Evolutionary conservation across 2,113 vertebrate species (phyloP).

Genomic region (Turnix velox): DNA sequence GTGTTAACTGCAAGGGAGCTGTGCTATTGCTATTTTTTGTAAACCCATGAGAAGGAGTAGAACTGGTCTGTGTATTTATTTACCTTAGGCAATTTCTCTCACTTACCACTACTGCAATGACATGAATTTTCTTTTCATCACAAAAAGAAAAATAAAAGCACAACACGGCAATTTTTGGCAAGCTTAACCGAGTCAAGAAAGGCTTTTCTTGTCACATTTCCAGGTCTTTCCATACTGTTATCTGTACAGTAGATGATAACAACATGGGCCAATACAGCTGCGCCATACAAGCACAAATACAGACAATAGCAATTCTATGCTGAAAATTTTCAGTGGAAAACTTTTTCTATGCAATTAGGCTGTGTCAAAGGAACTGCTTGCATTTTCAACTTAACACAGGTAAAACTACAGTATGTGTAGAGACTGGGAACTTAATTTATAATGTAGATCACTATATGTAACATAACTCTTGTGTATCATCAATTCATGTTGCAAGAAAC

Average conservation of each 20-base stretch:
- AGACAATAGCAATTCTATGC: neutral
- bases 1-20: neutral
- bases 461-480: neutral
- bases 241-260: neutral
- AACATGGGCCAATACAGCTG: neutral
- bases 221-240: neutral
- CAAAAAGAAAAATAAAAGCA: neutral
- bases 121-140: conserved; percentile 5
- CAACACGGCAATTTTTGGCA: neutral
- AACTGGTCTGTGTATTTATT: neutral
- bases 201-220: conserved; percentile 20
- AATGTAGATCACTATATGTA: neutral
- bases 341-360: neutral
- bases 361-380: neutral
- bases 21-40: neutral
- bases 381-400: neutral
- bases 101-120: neutral
- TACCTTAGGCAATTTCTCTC: conserved; percentile 12
- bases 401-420: neutral
- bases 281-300: neutral
- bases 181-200: neutral
- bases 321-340: neutral
- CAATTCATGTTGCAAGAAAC: neutral
- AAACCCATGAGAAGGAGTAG: neutral
- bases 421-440: neutral